Evolutionary conservation across 2,888 invertebrate species (phyloP), one percentile per base, ranked within the genome.

Genomic region (Endotricha flammealis): DNA sequence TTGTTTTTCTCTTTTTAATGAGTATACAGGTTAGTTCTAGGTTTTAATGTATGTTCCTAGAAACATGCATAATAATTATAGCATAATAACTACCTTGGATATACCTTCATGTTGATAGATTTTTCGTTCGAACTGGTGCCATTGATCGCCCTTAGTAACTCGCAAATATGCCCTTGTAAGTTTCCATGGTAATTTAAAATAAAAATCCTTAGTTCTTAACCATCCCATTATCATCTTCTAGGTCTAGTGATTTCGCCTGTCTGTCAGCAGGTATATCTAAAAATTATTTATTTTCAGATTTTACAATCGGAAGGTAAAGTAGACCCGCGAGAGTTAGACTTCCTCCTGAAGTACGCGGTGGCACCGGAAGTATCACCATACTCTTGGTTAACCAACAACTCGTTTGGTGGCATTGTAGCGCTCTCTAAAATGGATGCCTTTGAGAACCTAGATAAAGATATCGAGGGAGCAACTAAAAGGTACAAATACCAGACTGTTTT

Each of bases 1-100:
- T 97, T 5, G 96, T 95, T 40, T 97, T 97, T 66, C 89, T 95
- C 32, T 93, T 95, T 25, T 95, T 97, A 68, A 91, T 96, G 88
- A 90, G 94, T 0, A 87, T 96, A 55, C 94, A 94, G 88, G 94
- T 94, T 44, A 29, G 36, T 37, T n/a, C 6, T 6, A n/a, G n/a
- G 7, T 12, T 27, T 27, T 27, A 12, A 2, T 27, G 7, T 12
- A 2, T 6, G 5, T 5, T 2, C 6, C 12, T n/a, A n/a, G n/a
- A n/a, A n/a, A n/a, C n/a, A n/a, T n/a, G n/a, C n/a, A n/a, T n/a
- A n/a, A n/a, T n/a, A n/a, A n/a, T n/a, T n/a, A n/a, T n/a, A n/a
- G n/a, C n/a, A n/a, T n/a, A n/a, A n/a, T n/a, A n/a, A n/a, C n/a
- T n/a, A n/a, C n/a, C n/a, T n/a, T n/a, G n/a, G n/a, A n/a, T n/a